Evolutionary conservation across 2,113 vertebrate species (phyloP).

Genomic region (Actenoides lindsayi): DNA sequence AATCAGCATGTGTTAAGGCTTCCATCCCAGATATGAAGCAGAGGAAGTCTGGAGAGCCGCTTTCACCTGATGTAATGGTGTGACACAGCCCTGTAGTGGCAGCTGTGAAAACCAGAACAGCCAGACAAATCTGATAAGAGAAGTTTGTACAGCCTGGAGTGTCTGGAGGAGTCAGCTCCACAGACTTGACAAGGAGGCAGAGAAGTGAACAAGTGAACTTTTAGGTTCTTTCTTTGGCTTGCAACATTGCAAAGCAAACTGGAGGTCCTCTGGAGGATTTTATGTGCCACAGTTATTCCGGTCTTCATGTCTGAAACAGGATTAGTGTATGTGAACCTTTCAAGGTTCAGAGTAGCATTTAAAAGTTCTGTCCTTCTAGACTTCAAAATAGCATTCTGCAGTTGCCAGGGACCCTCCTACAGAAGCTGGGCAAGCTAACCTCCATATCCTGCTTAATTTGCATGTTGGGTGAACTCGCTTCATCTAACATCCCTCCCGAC

Average conservation of each 20-base stretch:
- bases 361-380: neutral
- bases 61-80: neutral
- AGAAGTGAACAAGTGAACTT: neutral
- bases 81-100: neutral
- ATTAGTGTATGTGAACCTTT: neutral
- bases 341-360: neutral
- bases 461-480: neutral
- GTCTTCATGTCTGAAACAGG: neutral
- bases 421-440: neutral
- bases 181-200: neutral
- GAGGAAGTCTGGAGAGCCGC: neutral
- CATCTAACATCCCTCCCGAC: neutral
- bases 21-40: neutral
- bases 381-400: neutral
- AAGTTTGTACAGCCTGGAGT: neutral
- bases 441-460: neutral
- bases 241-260: neutral
- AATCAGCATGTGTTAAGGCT: conserved; percentile 15
- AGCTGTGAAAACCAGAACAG: neutral
- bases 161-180: neutral
- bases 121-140: neutral
- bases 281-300: neutral
- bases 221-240: neutral
- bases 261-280: neutral
- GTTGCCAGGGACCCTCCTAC: neutral